Evolutionary conservation across 2,797 vertebrate genomes (phyloP), one percentile per base, ranked within the genome.

Genomic region (Gadopsis marmoratus): DNA sequence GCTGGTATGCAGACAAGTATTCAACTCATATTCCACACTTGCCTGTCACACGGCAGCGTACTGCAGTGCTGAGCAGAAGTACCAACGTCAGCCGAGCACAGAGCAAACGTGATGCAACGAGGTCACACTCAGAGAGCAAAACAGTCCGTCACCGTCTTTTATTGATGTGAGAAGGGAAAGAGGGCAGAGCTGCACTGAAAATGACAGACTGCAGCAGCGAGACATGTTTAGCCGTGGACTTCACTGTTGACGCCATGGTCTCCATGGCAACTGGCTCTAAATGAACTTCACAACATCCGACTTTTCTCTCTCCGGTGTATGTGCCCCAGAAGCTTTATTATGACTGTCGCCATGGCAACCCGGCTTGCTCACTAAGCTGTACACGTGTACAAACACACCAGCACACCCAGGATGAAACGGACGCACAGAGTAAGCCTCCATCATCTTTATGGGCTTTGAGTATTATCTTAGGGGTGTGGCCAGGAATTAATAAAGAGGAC

Each of bases 271-370:
- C 94, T 53, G 81, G 73, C 89, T 91, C 89, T 90, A 92, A 48
- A 86, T 93, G 79, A 90, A 84, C 88, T 81, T 82, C 83, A 89
- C 82, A 89, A 91, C 91, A 91, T 91, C 83, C 17, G 53, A 86
- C 64, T 74, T 78, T 39, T 39, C 37, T 77, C 41, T 72, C 72
- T 71, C 66, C 67, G 5, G 23, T 51, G 56, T 76, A 48, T 72
- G 80, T 23, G 9, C 60, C 60, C 56, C 45, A n/a, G 71, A 71
- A 55, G 80, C 67, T 91, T 90, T 95, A 92, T 95, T 94, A 89
- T 94, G 94, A 92, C 94, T 94, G 93, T 93, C 71, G 4, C 92
- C 89, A 70, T 61, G 78, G 89, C 76, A 85, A 94, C 91, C 13
- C 13, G 9, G 77, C 72, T 83, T 43, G 5, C 68, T 78, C 51